These are phyloP conservation scores for Syngnathus acus DNA, from an alignment of 2,797 vertebrate species.

Conservation along the genomic window DNA sequence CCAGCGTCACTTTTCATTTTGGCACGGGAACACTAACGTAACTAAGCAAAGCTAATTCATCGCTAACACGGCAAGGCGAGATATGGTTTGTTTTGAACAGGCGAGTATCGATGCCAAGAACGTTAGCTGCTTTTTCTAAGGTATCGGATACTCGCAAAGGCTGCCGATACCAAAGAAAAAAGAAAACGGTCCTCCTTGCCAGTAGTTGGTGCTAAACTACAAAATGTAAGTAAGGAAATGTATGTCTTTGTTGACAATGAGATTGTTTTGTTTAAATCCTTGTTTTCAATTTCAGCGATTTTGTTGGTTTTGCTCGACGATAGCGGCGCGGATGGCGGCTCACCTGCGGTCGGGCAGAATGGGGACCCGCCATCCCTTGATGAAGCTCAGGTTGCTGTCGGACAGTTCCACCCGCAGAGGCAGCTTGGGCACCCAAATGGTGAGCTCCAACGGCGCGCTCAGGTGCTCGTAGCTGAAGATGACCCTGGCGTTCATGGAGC, in stretches of 20 bases:
- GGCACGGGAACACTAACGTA: not conserved
- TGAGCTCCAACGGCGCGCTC: constrained; percentile 88
- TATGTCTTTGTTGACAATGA: no score
- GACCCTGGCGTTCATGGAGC: constrained; percentile 92
- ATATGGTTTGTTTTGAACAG: not conserved
- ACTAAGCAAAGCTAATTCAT: not conserved
- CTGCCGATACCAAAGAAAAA: no score
- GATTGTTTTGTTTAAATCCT: no score
- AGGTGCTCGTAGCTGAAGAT: constrained; percentile 94
- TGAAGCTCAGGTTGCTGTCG: constrained; percentile 84
- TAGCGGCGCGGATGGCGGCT: constrained; percentile 17
- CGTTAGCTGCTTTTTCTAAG: no score
- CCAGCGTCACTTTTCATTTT: not conserved
- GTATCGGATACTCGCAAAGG: no score
- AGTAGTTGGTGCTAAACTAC: no score
- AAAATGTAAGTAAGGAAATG: no score
- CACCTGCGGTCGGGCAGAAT: constrained; percentile 90
- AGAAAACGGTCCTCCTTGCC: no score
- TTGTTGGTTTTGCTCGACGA: not conserved
- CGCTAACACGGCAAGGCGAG: no score
- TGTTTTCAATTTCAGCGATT: no score
- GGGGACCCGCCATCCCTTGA: constrained; percentile 98
- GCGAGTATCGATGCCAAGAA: no score
- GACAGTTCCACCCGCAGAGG: constrained; percentile 90
- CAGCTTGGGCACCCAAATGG: constrained; percentile 95